Evolutionary conservation across 2,113 vertebrate genomes (phyloP).

Genomic region (Sinocyclocheilus rhinocerous): DNA sequence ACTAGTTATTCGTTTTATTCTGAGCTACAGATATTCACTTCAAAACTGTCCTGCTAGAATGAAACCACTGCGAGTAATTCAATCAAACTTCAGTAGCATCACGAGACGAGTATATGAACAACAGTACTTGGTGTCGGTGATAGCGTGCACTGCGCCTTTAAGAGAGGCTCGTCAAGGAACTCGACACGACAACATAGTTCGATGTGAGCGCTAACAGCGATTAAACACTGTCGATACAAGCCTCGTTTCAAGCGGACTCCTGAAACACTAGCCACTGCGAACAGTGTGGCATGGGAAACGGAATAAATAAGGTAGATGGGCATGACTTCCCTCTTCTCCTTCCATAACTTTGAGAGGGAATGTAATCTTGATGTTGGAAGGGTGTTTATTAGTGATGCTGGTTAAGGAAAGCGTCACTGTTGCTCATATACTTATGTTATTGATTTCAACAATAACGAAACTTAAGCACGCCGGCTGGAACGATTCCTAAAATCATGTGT

Average conservation of each 20-base stretch:
- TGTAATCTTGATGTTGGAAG: background rate
- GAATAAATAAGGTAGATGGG: slow-evolving; percentile 73
- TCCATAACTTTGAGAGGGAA: background rate
- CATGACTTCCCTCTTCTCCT: background rate
- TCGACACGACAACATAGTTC: background rate
- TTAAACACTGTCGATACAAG: background rate
- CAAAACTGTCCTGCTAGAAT: background rate
- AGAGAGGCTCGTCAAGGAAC: background rate
- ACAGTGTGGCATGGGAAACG: slow-evolving; percentile 72
- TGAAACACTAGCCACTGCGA: background rate
- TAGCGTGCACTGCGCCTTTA: slow-evolving; percentile 11
- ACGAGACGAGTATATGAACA: background rate
- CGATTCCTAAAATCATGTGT: background rate
- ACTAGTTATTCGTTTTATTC: background rate
- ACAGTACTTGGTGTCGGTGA: background rate
- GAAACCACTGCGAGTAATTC: background rate
- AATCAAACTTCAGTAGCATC: too few species aligned
- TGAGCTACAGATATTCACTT: background rate
- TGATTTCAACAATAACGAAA: too few species aligned
- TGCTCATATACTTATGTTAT: background rate
- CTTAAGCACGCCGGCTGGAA: background rate
- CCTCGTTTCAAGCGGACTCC: background rate
- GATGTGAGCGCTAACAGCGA: too few species aligned
- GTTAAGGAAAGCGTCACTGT: background rate
- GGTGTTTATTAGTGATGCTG: background rate